These are phyloP conservation scores for Eutolmus rufibarbis DNA, from an alignment of 2,888 invertebrate genomes.

Conservation along the genomic window DNA sequence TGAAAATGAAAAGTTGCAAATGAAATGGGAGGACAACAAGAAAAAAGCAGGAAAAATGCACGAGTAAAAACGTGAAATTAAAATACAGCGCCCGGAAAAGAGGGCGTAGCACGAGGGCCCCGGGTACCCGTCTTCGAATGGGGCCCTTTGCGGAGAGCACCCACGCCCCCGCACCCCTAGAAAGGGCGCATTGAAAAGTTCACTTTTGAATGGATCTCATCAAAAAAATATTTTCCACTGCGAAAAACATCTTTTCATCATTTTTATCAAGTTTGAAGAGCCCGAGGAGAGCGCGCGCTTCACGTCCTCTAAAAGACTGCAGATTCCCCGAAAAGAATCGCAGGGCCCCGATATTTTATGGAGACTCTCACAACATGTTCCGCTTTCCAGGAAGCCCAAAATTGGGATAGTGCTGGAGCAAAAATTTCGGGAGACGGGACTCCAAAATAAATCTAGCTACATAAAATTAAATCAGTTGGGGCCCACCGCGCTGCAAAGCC, in stretches of 20 bases:
- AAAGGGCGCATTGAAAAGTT: neutral
- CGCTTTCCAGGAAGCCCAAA: neutral
- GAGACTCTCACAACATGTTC: neutral
- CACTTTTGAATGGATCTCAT: neutral
- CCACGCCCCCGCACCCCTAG: too few relatives aligned
- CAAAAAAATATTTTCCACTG: neutral
- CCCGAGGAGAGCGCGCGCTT: neutral
- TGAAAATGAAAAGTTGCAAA: conserved; percentile 31
- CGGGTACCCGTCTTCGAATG: too few relatives aligned
- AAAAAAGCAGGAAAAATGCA: neutral
- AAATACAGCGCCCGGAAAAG: neutral
- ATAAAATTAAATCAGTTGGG: neutral
- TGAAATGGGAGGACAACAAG: neutral
- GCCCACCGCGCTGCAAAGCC: too few relatives aligned
- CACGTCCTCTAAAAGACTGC: neutral
- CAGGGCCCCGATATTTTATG: neutral
- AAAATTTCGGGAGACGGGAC: too few relatives aligned
- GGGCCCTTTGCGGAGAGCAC: too few relatives aligned
- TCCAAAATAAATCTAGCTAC: neutral
- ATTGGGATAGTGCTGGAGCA: neutral
- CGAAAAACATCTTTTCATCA: neutral
- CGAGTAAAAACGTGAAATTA: neutral
- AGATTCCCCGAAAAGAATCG: neutral
- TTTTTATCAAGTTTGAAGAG: neutral
- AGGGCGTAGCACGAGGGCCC: too few relatives aligned